Evolutionary conservation across 2,797 vertebrate genomes (phyloP).

Genomic region (Graptemys geographica): DNA sequence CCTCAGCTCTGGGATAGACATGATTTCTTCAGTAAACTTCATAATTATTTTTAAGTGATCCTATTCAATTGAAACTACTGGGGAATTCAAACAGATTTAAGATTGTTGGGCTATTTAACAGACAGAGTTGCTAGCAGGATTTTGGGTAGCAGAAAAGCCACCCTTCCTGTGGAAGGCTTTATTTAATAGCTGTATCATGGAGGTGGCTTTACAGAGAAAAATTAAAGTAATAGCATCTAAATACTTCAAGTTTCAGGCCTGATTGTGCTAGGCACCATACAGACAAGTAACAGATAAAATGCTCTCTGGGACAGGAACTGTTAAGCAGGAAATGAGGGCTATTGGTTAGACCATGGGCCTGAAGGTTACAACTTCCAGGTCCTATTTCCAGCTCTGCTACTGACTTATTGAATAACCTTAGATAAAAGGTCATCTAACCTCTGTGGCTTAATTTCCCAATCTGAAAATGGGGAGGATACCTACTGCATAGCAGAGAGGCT

Average conservation of each 20-base stretch:
- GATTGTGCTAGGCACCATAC: neutral
- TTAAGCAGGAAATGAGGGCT: no score
- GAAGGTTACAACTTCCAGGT: conserved; percentile 5
- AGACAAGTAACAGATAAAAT: neutral
- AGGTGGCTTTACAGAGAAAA: neutral
- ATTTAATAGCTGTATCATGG: neutral
- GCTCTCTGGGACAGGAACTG: conserved; percentile 1
- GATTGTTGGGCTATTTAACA: neutral
- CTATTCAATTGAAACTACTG: neutral
- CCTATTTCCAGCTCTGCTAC: neutral
- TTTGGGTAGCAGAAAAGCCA: neutral
- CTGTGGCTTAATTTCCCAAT: neutral
- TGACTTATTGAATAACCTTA: neutral
- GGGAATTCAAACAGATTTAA: neutral
- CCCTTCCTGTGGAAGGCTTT: neutral
- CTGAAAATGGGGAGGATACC: neutral
- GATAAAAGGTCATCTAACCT: neutral
- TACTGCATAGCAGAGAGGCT: neutral
- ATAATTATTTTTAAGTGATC: conserved; percentile 24
- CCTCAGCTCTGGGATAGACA: neutral
- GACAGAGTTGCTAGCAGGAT: neutral
- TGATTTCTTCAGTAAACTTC: neutral
- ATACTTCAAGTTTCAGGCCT: neutral
- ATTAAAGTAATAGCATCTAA: neutral
- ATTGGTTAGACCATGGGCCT: neutral